These are phyloP conservation scores for Diplazon laetatorius DNA, from an alignment of 2,888 invertebrate species.

Conservation along the genomic window DNA sequence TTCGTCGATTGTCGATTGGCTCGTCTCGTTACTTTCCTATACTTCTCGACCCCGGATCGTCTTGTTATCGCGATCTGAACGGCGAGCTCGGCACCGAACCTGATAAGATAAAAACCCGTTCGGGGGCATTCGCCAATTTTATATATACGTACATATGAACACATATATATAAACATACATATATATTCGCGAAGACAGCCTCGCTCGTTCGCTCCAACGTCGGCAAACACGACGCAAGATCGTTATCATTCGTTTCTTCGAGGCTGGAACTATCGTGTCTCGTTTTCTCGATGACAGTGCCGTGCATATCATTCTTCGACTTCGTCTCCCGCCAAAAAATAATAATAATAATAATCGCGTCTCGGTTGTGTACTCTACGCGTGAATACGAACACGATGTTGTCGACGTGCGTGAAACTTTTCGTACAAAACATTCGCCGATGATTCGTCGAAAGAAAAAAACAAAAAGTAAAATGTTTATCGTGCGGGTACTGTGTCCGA, in stretches of 20 bases:
- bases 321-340: neutral
- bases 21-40: neutral
- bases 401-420: conserved; percentile 8
- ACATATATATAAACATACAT: no score
- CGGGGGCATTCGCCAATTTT: conserved; percentile 56
- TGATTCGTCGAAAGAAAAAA: no score
- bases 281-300: conserved; percentile 23
- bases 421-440: conserved; percentile 10
- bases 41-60: conserved; percentile 21
- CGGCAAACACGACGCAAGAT: conserved; percentile 51
- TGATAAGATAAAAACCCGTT: conserved; percentile 72
- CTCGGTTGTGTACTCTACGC: neutral
- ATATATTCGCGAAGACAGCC: conserved; percentile 62
- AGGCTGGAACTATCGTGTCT: conserved; percentile 1
- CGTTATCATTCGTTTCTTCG: conserved; percentile 29
- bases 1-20: conserved; percentile 15
- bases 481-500: conserved; percentile 56
- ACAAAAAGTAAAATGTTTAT: conserved; percentile 59
- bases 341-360: neutral
- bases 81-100: conserved; percentile 45
- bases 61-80: conserved; percentile 62
- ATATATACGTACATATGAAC: no score
- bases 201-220: conserved; percentile 47
- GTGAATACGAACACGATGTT: no score
- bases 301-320: no score